These are phyloP conservation scores for Aleiodes testaceus DNA, from an alignment of 2,888 invertebrate species.

Conservation along the genomic window DNA sequence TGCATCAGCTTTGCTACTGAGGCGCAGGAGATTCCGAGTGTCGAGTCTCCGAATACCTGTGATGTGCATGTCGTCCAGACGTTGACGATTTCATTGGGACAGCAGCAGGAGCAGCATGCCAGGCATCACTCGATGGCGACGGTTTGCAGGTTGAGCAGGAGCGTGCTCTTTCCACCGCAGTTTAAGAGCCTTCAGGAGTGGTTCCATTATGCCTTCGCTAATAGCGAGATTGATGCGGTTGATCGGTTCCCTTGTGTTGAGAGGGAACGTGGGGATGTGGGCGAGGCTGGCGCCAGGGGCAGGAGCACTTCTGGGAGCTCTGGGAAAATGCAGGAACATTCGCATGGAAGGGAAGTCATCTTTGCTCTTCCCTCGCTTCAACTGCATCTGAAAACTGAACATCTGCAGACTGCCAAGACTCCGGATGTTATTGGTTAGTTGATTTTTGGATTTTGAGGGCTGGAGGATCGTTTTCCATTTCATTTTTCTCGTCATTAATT, in stretches of 20 bases:
- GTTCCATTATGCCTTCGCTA: constrained; percentile 97
- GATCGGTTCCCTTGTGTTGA: constrained; percentile 93
- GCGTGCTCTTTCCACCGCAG: constrained; percentile 95
- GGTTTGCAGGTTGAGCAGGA: constrained; percentile 92
- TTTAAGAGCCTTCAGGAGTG: constrained; percentile 95
- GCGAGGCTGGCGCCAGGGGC: constrained; percentile 68
- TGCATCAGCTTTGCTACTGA: constrained; percentile 94
- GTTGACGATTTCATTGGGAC: constrained; percentile 90
- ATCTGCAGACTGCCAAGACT: constrained; percentile 84
- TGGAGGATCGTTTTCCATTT: too few species aligned
- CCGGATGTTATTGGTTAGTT: constrained; percentile 79
- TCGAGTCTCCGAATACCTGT: constrained; percentile 76
- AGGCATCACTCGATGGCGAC: constrained; percentile 94
- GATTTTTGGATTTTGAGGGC: not conserved
- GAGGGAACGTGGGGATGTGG: constrained; percentile 79
- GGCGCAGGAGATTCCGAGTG: constrained; percentile 88
- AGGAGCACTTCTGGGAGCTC: constrained; percentile 74
- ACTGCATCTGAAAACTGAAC: constrained; percentile 93
- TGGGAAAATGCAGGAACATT: constrained; percentile 82
- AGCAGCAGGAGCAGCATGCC: constrained; percentile 77
- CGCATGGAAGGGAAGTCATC: constrained; percentile 94
- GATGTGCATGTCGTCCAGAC: constrained; percentile 92
- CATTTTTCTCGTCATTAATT: too few species aligned
- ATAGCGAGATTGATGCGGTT: constrained; percentile 94
- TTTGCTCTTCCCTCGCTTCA: constrained; percentile 95